phyloP scores from a whole-genome alignment of 2,888 invertebrate genomes.

The Dascillus cervinus region DNA sequence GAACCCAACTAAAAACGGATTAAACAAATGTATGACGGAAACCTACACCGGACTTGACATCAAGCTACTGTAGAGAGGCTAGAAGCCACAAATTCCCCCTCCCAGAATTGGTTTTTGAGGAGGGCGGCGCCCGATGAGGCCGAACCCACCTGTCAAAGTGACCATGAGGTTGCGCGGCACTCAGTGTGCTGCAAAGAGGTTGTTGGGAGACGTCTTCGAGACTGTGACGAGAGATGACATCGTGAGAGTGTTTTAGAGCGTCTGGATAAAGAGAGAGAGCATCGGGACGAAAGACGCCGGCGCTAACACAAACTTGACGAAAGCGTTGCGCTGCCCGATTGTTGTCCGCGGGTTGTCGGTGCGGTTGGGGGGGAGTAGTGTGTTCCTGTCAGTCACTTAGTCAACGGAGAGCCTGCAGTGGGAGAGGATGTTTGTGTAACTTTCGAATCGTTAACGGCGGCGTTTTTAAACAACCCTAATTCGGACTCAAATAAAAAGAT shows the following conservation, averaged over 20 bases:
- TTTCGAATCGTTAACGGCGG: constrained; percentile 6
- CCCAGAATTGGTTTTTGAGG: too few relatives aligned
- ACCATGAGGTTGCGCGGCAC: constrained; percentile 40
- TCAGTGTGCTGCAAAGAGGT: constrained; percentile 24
- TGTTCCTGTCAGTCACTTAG: constrained; percentile 43
- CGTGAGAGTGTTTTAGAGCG: constrained; percentile 23
- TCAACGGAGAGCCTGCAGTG: constrained; percentile 39
- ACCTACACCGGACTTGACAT: constrained; percentile 29
- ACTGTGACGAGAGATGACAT: constrained; percentile 43
- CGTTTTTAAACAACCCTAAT: not conserved
- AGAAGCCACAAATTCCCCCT: constrained; percentile 31
- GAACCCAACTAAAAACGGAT: not conserved
- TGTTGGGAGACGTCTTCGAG: constrained; percentile 34
- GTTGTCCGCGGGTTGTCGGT: constrained; percentile 20
- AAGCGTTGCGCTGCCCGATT: constrained; percentile 34
- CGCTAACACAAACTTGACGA: constrained; percentile 38
- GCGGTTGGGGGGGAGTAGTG: constrained; percentile 37
- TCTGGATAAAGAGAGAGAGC: constrained; percentile 19
- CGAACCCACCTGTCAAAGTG: constrained; percentile 42
- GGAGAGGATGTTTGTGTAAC: constrained; percentile 33
- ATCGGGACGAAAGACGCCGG: constrained; percentile 37
- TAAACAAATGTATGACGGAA: not conserved
- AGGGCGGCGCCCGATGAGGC: constrained; percentile 26
- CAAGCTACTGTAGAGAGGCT: constrained; percentile 35
- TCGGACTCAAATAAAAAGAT: not conserved